phyloP scores from a whole-genome alignment of 2,797 vertebrate genomes.

The Novumbra hubbsi region DNA sequence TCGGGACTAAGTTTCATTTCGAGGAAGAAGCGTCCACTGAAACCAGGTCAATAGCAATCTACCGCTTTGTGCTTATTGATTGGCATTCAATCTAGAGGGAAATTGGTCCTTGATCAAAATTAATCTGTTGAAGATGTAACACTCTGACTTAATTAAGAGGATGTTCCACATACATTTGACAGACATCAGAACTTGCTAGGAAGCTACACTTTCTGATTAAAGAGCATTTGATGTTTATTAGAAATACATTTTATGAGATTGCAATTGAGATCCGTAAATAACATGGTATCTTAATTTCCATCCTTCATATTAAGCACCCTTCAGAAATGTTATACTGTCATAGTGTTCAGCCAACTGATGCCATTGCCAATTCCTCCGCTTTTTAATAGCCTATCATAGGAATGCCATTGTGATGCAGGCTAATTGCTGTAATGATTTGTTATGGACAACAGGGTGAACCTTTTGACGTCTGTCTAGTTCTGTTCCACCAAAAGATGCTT shows the following conservation, averaged over 20 bases:
- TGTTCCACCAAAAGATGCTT: neutral
- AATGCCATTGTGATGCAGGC: neutral
- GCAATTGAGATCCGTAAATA: neutral
- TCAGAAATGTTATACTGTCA: constrained; percentile 4
- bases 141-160: constrained; percentile 18
- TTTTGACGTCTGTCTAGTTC: neutral
- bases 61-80: constrained; percentile 25
- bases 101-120: constrained; percentile 28
- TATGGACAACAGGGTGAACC: neutral
- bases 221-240: constrained; percentile 7
- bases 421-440: neutral
- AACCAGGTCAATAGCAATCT: constrained; percentile 32
- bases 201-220: constrained; percentile 13
- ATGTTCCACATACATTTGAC: constrained; percentile 9
- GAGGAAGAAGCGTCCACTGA: constrained; percentile 1
- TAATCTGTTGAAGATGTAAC: constrained; percentile 27
- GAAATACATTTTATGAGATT: constrained; percentile 4
- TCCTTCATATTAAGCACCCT: constrained; percentile 2
- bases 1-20: neutral
- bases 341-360: neutral
- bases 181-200: constrained; percentile 14
- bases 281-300: neutral
- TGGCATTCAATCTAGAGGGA: constrained; percentile 18
- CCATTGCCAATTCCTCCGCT: neutral
- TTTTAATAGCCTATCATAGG: neutral